Base-by-base conservation (phyloP, 2,797 vertebrate genomes). In the Potorous gilbertii region DNA sequence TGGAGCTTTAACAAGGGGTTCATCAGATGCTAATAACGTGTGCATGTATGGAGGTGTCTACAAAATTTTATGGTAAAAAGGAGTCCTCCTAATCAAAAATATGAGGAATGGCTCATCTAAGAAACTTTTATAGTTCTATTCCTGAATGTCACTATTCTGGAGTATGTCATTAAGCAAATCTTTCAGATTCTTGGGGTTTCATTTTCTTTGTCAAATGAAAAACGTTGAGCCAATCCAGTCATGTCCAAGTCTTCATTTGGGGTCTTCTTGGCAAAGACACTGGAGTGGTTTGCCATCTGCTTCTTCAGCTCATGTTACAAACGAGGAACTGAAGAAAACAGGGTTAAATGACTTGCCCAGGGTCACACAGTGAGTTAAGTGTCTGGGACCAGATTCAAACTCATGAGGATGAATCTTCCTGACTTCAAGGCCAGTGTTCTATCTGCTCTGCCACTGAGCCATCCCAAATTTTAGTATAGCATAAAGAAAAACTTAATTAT, bases 111-210 rank as follows among this genome's bases (percentile, higher is more conserved):
- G 46, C 40, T 46, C 10, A 66, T 66, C 91, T 52, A 52, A 62
- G 34, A 91, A 93, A 31, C 54, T 93, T 89, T 59, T 54, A 29
- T 57, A 74, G 59, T 92, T 95, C 56, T 57, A 90, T 18, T 24
- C 40, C 16, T 11, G 46, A 46, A 57, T 95, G 9, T 59, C 50
- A 93, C 57, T 95, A 46, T 40, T 54, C 55, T 46, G 55, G 14
- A 54, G 54, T 90, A 66, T 14, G 74, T 27, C 54, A 16, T 52
- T 1, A 90, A 57, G n/a, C 54, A 90, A 66, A 8, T 55, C 62
- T 87, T 0, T 90, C 54, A 62, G 27, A 66, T 95, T 94, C 93
- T 34, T 66, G 28, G 56, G 93, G 52, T 91, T 56, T 52, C 10
- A 92, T 87, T 92, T 57, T 92, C 55, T 31, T 29, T 62, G 59